A percentile compares a stretch with the other conserved stretches of the same genome.
These are phyloP conservation scores for Phorcus lineatus DNA, from an alignment of 2,888 invertebrate species.

Conservation along the genomic window DNA sequence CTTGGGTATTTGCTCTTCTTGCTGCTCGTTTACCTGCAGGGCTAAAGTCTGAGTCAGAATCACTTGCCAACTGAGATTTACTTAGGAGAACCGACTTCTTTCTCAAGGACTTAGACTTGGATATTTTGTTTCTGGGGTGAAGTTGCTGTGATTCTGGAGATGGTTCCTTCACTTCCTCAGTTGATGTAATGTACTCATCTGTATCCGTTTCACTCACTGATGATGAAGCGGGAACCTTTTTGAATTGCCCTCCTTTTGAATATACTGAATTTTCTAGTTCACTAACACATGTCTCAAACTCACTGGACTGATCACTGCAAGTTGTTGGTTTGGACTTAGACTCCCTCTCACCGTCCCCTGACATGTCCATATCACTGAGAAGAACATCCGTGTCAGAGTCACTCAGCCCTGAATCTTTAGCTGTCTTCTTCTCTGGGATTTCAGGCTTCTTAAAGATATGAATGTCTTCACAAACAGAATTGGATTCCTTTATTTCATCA, in stretches of 20 bases:
- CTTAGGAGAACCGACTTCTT: neutral
- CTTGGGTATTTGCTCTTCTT: too few relatives aligned
- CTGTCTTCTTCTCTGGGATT: neutral
- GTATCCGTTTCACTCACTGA: neutral
- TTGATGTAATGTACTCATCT: neutral
- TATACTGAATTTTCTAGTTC: neutral
- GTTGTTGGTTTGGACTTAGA: neutral
- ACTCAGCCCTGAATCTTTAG: neutral
- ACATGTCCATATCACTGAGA: constrained; percentile 26
- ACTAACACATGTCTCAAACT: neutral
- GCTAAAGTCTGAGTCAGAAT: neutral
- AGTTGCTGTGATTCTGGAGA: neutral
- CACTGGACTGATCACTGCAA: neutral
- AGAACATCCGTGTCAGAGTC: neutral
- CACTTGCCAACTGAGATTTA: neutral
- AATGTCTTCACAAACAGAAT: neutral
- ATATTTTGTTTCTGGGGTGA: neutral
- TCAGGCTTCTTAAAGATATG: neutral
- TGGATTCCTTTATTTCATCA: neutral
- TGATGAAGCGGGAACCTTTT: neutral
- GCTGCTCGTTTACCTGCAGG: neutral
- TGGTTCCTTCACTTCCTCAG: neutral
- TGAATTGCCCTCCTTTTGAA: neutral
- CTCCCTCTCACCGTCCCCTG: neutral
- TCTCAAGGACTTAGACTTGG: neutral